Percentiles rank a stretch among this genome's conserved stretches.
phyloP scores from a whole-genome alignment of 2,888 invertebrate genomes.

The Eueremaeus valkanovi region DNA sequence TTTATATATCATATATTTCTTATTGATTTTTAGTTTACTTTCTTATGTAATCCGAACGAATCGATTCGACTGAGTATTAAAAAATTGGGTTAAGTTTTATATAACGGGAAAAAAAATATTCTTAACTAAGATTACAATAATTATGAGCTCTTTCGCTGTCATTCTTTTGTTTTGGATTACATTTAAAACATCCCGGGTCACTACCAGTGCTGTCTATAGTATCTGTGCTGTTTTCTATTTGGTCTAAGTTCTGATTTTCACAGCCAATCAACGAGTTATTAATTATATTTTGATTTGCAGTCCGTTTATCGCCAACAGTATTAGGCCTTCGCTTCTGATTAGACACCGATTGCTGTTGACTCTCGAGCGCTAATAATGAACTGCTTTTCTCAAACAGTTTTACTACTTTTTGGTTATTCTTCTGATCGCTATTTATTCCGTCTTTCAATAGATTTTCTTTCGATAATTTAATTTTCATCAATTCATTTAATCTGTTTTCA shows the following conservation, averaged over 20 bases:
- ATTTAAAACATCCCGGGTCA: not conserved
- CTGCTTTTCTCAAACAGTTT: too few relatives aligned
- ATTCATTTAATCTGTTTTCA: not conserved
- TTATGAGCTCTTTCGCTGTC: not conserved
- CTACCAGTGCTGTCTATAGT: not conserved
- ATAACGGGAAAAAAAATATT: not conserved
- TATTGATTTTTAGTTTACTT: not conserved
- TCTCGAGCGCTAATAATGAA: too few relatives aligned
- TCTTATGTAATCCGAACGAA: not conserved
- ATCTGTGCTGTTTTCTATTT: too few relatives aligned
- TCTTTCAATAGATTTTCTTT: not conserved
- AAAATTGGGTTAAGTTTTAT: not conserved
- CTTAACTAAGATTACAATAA: constrained; percentile 6
- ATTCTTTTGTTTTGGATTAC: not conserved
- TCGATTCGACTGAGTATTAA: not conserved
- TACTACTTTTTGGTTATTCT: too few relatives aligned
- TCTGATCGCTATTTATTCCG: not conserved
- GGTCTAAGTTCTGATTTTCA: not conserved
- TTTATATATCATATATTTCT: not conserved
- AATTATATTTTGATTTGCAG: not conserved
- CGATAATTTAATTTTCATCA: not conserved
- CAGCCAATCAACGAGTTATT: not conserved
- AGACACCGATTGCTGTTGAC: too few relatives aligned
- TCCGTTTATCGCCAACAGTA: too few relatives aligned
- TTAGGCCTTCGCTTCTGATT: too few relatives aligned